Conservation (phyloP, 1,140 invertebrate genomes). For the Bombus pyrosoma region DNA sequence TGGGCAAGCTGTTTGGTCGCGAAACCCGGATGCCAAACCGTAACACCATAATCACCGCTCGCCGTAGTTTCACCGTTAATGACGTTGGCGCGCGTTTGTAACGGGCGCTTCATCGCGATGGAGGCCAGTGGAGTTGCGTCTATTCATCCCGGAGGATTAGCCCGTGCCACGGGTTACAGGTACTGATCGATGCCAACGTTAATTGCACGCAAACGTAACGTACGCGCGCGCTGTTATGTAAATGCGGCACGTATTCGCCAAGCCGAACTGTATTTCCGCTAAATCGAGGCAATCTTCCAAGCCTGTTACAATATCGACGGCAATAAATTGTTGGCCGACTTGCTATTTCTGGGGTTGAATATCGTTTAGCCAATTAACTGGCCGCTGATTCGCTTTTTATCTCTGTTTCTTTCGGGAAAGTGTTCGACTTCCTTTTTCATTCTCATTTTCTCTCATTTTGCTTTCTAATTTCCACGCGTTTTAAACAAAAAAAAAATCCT, state of each 20-base stretch:
- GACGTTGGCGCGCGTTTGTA: conserved; percentile 19
- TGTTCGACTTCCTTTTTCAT: neutral
- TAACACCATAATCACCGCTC: conserved; percentile 60
- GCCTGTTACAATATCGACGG: conserved; percentile 21
- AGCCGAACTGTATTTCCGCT: neutral
- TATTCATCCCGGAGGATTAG: conserved; percentile 61
- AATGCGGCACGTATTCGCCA: neutral
- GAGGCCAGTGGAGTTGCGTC: conserved; percentile 36
- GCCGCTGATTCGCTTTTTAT: neutral
- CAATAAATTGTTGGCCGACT: neutral
- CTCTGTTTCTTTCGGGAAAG: neutral
- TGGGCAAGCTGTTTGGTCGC: neutral
- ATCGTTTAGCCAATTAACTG: conserved; percentile 13
- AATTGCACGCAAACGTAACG: conserved; percentile 8
- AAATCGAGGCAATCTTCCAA: conserved; percentile 18
- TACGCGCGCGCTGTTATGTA: neutral
- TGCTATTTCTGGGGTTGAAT: neutral
- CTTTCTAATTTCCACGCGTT: neutral
- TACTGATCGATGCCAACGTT: conserved; percentile 17
- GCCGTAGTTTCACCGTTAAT: conserved; percentile 63
- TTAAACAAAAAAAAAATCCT: neutral
- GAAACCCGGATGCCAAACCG: conserved; percentile 63
- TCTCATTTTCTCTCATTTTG: neutral
- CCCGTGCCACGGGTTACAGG: neutral
- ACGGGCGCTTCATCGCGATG: conserved; percentile 52